A percentile compares a stretch with the other conserved stretches of the same genome.
These are phyloP conservation scores for Scelioninae gen. 1 DNA, from an alignment of 2,888 invertebrate genomes.

Conservation along the genomic window DNA sequence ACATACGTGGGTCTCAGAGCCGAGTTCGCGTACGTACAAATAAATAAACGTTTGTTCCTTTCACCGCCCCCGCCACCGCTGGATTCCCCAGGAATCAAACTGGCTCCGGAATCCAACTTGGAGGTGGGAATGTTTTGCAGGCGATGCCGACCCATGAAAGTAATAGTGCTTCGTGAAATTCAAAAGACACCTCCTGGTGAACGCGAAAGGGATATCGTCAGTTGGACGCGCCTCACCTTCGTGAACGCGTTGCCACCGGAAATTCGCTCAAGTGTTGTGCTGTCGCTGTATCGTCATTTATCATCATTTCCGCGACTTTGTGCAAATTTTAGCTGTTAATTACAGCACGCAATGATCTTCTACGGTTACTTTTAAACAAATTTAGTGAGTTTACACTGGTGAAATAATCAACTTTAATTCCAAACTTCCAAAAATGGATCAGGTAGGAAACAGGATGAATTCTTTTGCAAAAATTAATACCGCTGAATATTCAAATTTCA, in stretches of 20 bases:
- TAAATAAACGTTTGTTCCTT: slow-evolving; percentile 81
- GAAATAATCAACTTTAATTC: neutral
- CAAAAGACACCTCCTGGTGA: slow-evolving; percentile 60
- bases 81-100: slow-evolving; percentile 57
- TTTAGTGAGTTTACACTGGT: slow-evolving; percentile 23
- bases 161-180: slow-evolving; percentile 79
- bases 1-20: neutral
- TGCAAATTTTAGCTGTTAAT: slow-evolving; percentile 4
- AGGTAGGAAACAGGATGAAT: slow-evolving; percentile 1
- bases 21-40: slow-evolving; percentile 50
- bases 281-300: neutral
- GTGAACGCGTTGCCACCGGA: slow-evolving; percentile 53
- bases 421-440: slow-evolving; percentile 35
- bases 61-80: slow-evolving; percentile 75
- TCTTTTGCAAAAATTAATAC: no score
- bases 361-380: slow-evolving; percentile 10
- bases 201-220: slow-evolving; percentile 68
- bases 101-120: slow-evolving; percentile 65
- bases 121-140: slow-evolving; percentile 72
- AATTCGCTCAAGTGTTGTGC: slow-evolving; percentile 18
- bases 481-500: no score
- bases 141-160: slow-evolving; percentile 81
- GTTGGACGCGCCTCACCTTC: slow-evolving; percentile 46
- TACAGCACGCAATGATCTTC: slow-evolving; percentile 9
- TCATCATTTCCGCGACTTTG: slow-evolving; percentile 22